Evolutionary conservation across 2,113 vertebrate species (phyloP), one percentile per base, ranked within the genome.

Genomic region (Tragelaphus strepsiceros): DNA sequence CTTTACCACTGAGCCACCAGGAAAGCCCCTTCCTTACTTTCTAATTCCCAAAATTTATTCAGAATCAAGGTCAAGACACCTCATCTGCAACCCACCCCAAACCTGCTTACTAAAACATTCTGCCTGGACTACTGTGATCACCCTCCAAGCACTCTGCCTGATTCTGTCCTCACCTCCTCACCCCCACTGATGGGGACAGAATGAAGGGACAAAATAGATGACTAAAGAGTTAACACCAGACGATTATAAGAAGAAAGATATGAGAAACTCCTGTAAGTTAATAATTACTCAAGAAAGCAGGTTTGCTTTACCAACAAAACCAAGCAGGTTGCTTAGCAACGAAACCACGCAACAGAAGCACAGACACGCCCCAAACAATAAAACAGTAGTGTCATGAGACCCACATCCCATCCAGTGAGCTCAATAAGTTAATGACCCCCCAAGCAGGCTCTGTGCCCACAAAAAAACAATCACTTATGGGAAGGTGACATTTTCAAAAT

Each of bases 101-200:
- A 19, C 22, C 74, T 3, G 43, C 58, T 24, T 59, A 46, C 39
- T 24, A 32, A 46, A 35, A 53, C 12, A 13, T 19, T 51, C 12
- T 9, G 11, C 74, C 7, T 9, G 28, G 71, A 16, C 49, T 22
- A 0, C 19, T 1, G 5, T 2, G 39, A 12, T 0, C 14, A 16
- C 30, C n/a, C 58, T 26, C 13, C 1, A 39, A 17, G 43, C 8
- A 2, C 35, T 43, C 80, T 3, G 46, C 54, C 32, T 6, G 1
- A 2, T 32, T 49, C 49, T 26, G 11, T 39, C 62, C 46, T 78
- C 39, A 21, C 19, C 9, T n/a, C 80, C 19, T 43, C 39, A 7
- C 35, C 71, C 35, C 5, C 39, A 77, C 22, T 43, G 39, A 77
- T 26, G 22, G 71, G 39, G 39, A 77, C 71, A 43, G 71, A 14